phyloP scores from a whole-genome alignment of 2,797 vertebrate genomes.

The Schizopygopsis malacanthus region DNA sequence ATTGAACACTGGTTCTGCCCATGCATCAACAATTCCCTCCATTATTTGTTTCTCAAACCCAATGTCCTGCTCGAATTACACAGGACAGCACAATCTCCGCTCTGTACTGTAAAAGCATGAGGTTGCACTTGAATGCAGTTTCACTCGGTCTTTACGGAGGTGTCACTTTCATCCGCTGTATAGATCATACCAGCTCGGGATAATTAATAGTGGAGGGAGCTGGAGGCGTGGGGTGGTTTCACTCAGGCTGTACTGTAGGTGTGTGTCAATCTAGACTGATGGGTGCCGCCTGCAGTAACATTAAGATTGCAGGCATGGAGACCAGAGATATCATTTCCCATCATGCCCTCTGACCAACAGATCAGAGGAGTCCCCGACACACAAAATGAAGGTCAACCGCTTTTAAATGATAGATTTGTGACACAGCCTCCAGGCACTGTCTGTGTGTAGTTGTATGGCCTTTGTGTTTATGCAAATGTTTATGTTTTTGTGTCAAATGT shows the following conservation, averaged over 20 bases:
- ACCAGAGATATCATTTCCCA: constrained; percentile 49
- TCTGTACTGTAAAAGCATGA: constrained; percentile 3
- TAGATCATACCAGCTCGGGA: constrained; percentile 28
- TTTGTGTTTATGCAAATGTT: not conserved
- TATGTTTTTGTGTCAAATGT: no score
- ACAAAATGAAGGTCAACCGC: constrained; percentile 43
- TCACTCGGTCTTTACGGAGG: not conserved
- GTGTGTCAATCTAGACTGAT: constrained; percentile 39
- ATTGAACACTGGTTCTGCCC: constrained; percentile 13
- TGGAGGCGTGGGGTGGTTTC: constrained; percentile 41
- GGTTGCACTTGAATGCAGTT: constrained; percentile 19
- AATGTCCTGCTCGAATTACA: constrained; percentile 17
- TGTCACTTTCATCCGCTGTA: constrained; percentile 20
- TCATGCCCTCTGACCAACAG: constrained; percentile 49
- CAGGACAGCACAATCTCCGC: not conserved
- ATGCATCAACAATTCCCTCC: constrained; percentile 18
- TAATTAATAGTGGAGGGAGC: constrained; percentile 58
- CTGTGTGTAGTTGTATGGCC: not conserved
- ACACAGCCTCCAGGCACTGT: constrained; percentile 23
- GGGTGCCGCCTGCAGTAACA: constrained; percentile 19
- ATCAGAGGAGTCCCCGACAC: constrained; percentile 33
- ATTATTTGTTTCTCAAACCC: constrained; percentile 7
- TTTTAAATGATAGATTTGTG: constrained; percentile 49
- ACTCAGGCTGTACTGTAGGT: constrained; percentile 35
- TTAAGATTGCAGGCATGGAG: constrained; percentile 35